Evolutionary conservation across 2,797 vertebrate genomes (phyloP).

Genomic region (Phataginus tricuspis): DNA sequence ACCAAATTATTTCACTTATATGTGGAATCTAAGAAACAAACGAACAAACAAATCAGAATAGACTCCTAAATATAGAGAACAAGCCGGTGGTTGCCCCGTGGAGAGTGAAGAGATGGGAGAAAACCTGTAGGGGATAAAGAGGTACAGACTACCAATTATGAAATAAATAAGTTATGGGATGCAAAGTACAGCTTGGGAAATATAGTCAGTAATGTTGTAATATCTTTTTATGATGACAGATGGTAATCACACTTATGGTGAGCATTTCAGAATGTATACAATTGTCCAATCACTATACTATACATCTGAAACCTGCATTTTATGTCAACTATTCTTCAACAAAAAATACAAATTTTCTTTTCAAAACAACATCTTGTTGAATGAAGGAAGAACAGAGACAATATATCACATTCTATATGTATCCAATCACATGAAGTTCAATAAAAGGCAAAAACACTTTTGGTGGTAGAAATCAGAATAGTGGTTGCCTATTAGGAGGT

Average conservation of each 20-base stretch:
- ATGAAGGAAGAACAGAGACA: too few relatives aligned
- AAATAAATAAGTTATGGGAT: not conserved
- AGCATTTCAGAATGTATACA: not conserved
- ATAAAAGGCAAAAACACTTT: too few relatives aligned
- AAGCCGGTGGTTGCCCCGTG: not conserved
- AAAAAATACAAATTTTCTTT: not conserved
- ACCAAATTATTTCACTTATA: not conserved
- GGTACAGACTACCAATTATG: not conserved
- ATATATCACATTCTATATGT: too few relatives aligned
- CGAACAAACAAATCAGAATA: not conserved
- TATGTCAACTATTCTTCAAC: not conserved
- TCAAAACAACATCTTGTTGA: too few relatives aligned
- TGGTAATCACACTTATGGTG: not conserved
- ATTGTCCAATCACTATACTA: not conserved
- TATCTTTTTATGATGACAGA: not conserved
- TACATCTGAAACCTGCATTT: not conserved
- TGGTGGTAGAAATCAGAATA: too few relatives aligned
- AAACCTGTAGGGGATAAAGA: not conserved
- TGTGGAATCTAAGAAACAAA: not conserved
- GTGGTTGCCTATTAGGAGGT: too few relatives aligned
- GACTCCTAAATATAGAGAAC: not conserved
- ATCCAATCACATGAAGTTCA: too few relatives aligned
- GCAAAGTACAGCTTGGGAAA: not conserved
- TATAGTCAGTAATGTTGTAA: not conserved
- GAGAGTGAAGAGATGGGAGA: not conserved